Evolutionary conservation across 2,797 vertebrate genomes (phyloP).

Genomic region (Balearica regulorum): DNA sequence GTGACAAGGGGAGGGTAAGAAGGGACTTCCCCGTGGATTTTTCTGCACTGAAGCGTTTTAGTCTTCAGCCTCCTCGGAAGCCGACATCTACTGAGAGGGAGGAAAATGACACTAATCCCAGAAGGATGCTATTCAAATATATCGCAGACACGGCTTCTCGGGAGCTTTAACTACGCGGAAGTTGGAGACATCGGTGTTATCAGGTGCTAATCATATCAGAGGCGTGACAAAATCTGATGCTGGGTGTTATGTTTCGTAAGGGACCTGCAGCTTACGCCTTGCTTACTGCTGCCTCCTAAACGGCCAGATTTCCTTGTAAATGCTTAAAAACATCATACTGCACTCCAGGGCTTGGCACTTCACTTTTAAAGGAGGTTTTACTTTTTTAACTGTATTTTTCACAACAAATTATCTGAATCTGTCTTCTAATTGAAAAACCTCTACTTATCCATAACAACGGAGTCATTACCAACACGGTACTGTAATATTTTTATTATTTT

Average conservation of each 20-base stretch:
- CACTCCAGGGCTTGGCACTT: background rate
- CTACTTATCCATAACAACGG: background rate
- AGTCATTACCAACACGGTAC: conserved; percentile 24
- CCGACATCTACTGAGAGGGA: background rate
- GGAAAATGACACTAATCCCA: background rate
- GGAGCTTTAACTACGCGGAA: background rate
- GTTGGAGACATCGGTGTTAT: background rate
- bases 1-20: background rate
- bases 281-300: background rate
- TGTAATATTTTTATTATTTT: conserved; percentile 56
- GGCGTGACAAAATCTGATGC: background rate
- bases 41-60: background rate
- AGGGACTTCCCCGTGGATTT: background rate
- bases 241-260: background rate
- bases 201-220: background rate
- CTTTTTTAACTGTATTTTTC: background rate
- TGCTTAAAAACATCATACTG: background rate
- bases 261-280: background rate
- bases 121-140: background rate
- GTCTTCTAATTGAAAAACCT: conserved; percentile 16
- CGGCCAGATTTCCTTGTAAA: background rate
- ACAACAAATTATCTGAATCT: background rate
- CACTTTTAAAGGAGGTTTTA: background rate
- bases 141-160: background rate
- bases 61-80: background rate